A percentile compares a stretch with the other conserved stretches of the same genome.
These are phyloP conservation scores for Aproaerema taeniolella DNA, from an alignment of 2,888 invertebrate species.

Conservation along the genomic window DNA sequence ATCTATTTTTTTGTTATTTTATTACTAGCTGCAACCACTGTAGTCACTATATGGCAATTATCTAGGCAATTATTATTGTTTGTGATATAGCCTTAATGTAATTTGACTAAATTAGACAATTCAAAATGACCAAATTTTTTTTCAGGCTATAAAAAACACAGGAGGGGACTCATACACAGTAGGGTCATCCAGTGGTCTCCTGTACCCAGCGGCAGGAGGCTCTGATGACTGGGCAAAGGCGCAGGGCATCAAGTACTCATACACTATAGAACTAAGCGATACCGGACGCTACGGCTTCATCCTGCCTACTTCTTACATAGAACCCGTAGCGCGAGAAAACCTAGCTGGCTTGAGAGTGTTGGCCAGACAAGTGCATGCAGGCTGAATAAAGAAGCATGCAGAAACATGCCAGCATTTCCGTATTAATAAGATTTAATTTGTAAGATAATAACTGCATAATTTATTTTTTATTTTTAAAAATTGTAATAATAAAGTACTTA, in stretches of 20 bases:
- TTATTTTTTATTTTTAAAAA: too few species aligned
- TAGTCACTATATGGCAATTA: too few species aligned
- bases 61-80: too few species aligned
- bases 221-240: slow-evolving; percentile 96
- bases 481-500: too few species aligned
- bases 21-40: too few species aligned
- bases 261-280: slow-evolving; percentile 93
- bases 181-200: slow-evolving; percentile 85
- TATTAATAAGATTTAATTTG: neutral
- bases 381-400: neutral
- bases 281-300: slow-evolving; percentile 90
- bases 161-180: slow-evolving; percentile 83
- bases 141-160: slow-evolving; percentile 77
- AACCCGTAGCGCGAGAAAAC: slow-evolving; percentile 85
- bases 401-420: neutral
- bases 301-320: slow-evolving; percentile 87
- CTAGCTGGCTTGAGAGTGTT: slow-evolving; percentile 83
- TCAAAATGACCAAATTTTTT: too few species aligned
- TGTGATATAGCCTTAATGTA: too few species aligned
- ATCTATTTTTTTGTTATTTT: too few species aligned
- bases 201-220: slow-evolving; percentile 89
- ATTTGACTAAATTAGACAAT: too few species aligned
- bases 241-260: slow-evolving; percentile 89
- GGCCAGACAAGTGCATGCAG: slow-evolving; percentile 39
- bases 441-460: neutral